Base-by-base conservation (phyloP, 2,797 vertebrate species). In the Numenius phaeopus region DNA sequence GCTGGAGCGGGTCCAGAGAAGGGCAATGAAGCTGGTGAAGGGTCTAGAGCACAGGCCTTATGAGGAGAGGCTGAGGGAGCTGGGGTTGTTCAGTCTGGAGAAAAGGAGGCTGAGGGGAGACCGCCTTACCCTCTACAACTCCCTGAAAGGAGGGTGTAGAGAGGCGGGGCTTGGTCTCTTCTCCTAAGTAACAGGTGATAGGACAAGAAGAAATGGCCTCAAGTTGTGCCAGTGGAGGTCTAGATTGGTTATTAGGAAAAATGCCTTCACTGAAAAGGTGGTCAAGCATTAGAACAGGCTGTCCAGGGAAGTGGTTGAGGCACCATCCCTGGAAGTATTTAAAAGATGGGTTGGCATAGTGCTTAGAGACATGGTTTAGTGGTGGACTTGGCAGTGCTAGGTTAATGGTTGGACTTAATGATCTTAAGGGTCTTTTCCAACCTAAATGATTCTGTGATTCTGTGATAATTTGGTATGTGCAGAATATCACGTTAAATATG, bases 121-220 rank as follows among this genome's bases (percentile, higher is more conserved):
- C 16, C 9, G 40, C 24, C 5, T 4, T 0, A 0, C 8, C 26
- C 46, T 77, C 16, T 20, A 34, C 21, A 77, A 0, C 16, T n/a
- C 1, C 55, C 22, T 66, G 37, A 37, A 70, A 49, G 39, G 55
- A 46, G 34, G 29, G 4, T 52, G 29, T 32, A 55, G 34, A 0
- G 4, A 55, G 19, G 13, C 46, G 20, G 14, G 9, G 5, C 30
- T 47, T 0, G 5, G 14, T 77, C 14, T 49, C 32, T 77, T 20
- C 2, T 44, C 39, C 20, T 6, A 37, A 5, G 4, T 23, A 40
- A 44, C 32, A 11, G 26, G 22, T 2, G 2, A 13, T 19, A 65
- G 37, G 52, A 70, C 2, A 0, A 84, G 67, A 52, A 5, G 20
- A 47, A 54, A 40, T 2, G 3, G 24, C 52, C 27, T 54, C 20